Evolutionary conservation across 2,797 vertebrate species (phyloP).

Genomic region (Macroramphosus scolopax): DNA sequence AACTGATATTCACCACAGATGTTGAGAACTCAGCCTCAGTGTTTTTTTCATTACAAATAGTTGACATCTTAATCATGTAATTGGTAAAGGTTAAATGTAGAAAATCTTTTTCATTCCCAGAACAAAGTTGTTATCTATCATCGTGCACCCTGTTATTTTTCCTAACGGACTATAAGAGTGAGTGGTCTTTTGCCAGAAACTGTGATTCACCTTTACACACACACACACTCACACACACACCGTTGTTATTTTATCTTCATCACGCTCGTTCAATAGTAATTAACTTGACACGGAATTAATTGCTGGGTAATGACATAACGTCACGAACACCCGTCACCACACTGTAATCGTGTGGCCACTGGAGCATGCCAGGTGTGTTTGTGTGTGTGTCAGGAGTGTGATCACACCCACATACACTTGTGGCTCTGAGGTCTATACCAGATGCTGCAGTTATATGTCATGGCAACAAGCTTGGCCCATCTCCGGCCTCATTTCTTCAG

Average conservation of each 20-base stretch:
- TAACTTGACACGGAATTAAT: conserved; percentile 55
- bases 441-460: too few species aligned
- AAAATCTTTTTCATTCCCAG: too few species aligned
- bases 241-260: conserved; percentile 18
- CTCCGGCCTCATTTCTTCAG: too few species aligned
- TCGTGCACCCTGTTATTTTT: conserved; percentile 9
- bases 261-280: conserved; percentile 44
- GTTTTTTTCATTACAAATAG: too few species aligned
- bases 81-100: too few species aligned
- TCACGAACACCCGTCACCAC: conserved; percentile 47
- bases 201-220: conserved; percentile 19
- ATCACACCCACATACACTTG: conserved; percentile 1
- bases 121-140: conserved; percentile 16
- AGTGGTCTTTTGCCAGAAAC: conserved; percentile 19
- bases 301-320: conserved; percentile 57
- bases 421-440: too few species aligned
- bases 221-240: background rate
- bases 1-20: conserved; percentile 8
- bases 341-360: conserved; percentile 50
- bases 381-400: conserved; percentile 30
- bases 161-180: conserved; percentile 12
- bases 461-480: too few species aligned
- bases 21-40: background rate
- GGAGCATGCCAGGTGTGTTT: conserved; percentile 37
- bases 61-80: too few species aligned